phyloP scores from a whole-genome alignment of 2,797 vertebrate species.

The Centroberyx gerrardi region DNA sequence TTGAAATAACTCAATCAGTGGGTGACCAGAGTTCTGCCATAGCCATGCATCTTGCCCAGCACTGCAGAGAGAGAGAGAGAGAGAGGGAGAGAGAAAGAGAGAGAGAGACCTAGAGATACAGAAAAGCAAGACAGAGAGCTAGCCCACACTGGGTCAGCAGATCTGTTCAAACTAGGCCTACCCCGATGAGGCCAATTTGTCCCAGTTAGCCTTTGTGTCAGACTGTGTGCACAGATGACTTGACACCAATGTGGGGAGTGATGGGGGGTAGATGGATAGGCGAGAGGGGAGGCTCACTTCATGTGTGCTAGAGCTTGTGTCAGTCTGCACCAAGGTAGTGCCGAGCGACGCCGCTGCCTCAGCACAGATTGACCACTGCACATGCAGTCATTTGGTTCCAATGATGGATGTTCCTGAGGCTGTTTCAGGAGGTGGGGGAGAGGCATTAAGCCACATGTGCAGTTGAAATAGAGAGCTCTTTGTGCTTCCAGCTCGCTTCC shows the following conservation, averaged over 20 bases:
- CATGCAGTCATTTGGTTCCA: conserved; percentile 43
- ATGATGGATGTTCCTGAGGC: conserved; percentile 46
- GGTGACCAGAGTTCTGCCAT: conserved; percentile 41
- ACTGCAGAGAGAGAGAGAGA: conserved; percentile 13
- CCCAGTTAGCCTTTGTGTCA: conserved; percentile 52
- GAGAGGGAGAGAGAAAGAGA: conserved; percentile 11
- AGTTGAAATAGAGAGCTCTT: conserved; percentile 70
- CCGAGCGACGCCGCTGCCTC: conserved; percentile 26
- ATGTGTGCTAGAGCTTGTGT: conserved; percentile 22
- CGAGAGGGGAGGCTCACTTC: conserved; percentile 10
- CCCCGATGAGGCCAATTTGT: conserved; percentile 60
- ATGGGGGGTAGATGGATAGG: conserved; percentile 42
- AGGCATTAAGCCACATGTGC: conserved; percentile 62
- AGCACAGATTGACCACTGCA: conserved; percentile 32
- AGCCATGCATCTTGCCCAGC: conserved; percentile 13
- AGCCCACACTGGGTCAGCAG: conserved; percentile 22
- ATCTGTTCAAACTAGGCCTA: conserved; percentile 37
- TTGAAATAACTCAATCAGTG: conserved; percentile 59
- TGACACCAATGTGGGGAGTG: conserved; percentile 58
- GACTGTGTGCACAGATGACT: conserved; percentile 60
- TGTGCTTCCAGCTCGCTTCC: conserved; percentile 69
- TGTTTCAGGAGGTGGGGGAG: conserved; percentile 53
- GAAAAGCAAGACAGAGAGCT: conserved; percentile 13
- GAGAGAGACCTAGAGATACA: background rate
- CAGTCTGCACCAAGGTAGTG: background rate